Base-by-base conservation (phyloP, 2,113 vertebrate genomes). In the Halcyon malimbica region DNA sequence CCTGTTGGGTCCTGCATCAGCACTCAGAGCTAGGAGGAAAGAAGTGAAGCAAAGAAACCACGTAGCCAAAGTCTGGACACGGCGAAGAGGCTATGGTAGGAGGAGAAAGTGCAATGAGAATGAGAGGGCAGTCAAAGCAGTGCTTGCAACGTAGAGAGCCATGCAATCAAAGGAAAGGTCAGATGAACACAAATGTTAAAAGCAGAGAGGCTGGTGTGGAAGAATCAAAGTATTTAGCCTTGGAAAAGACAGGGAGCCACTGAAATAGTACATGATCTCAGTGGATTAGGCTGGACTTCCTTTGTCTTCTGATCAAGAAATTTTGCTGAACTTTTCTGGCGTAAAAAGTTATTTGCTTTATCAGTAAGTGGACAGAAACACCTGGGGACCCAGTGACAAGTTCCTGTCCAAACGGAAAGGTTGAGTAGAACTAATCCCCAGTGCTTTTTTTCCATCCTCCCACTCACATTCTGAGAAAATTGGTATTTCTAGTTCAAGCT, bases 51-150 rank as follows among this genome's bases (percentile, higher is more conserved):
- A 54, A 79, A 42, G 26, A 44, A 67, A 46, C 18, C 5, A 4
- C 0, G 2, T 9, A 28, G 35, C 13, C 1, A 0, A 62, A 56
- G 13, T 16, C 46, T 54, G 76, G 46, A 54, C 71, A 50, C 8
- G 48, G 57, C 31, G 25, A 53, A 37, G 37, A 89, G 11, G 13
- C 10, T 67, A 63, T 44, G 69, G 15, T 8, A 70, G 24, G 28
- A 69, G 68, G 18, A 74, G 11, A 42, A 50, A 71, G 24, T 2
- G 3, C 48, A 59, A 37, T 5, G 11, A 57, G 44, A 56, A 51
- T 1, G 37, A 82, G 46, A 59, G 69, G 53, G 18, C 62, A 75
- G n/a, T 9, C 46, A 83, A 68, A 93, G 80, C 31, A 69, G 63
- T 29, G 13, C 33, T 31, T 23, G 8, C 15, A 25, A 9, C 1